Conservation (phyloP, 2,797 vertebrate species). For the Periparus ater region DNA sequence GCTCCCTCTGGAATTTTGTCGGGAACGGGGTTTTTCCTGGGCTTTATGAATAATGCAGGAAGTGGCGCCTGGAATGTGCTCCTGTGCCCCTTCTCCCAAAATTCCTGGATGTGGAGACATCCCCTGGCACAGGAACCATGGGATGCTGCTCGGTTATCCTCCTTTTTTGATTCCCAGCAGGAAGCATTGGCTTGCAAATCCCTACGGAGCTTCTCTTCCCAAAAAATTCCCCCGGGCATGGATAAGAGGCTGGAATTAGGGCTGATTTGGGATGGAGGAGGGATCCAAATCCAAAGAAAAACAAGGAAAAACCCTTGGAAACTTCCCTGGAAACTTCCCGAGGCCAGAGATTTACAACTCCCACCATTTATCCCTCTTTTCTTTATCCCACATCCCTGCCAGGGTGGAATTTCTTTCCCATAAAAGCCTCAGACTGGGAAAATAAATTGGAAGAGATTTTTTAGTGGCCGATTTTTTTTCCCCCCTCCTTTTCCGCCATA, state of each 20-base stretch:
- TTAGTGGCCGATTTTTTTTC: conserved; percentile 30
- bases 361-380: background rate
- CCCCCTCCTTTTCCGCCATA: background rate
- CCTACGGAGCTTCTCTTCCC: background rate
- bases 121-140: accelerated
- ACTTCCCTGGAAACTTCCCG: conserved; percentile 40
- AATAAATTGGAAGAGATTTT: conserved; percentile 70
- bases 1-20: background rate
- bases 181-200: background rate
- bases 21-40: background rate
- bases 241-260: background rate
- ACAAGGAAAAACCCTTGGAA: conserved; percentile 44
- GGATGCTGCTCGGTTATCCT: background rate
- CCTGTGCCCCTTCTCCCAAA: accelerated
- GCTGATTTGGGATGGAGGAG: background rate
- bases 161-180: too few species aligned
- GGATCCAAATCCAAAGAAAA: background rate
- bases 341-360: background rate
- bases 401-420: conserved; percentile 57
- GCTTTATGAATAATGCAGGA: background rate
- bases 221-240: background rate
- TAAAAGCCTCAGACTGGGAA: conserved; percentile 61
- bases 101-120: background rate
- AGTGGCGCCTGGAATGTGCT: background rate
- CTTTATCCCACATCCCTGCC: background rate